phyloP scores from a whole-genome alignment of 2,888 invertebrate species.

The Philereme vetulata region DNA sequence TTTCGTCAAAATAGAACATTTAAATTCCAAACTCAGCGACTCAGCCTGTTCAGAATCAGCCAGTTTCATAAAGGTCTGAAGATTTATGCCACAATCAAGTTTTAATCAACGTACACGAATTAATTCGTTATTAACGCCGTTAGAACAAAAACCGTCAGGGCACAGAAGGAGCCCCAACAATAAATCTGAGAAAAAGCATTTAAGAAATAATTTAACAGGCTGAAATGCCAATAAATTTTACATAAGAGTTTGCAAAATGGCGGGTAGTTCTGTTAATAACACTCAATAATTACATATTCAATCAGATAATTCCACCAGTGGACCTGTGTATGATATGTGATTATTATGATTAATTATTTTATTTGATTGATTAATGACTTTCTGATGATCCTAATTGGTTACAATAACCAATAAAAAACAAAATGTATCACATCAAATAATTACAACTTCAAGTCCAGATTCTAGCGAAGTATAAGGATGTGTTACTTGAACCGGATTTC shows the following conservation, averaged over 20 bases:
- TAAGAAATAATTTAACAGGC: constrained; percentile 57
- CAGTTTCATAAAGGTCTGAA: constrained; percentile 44
- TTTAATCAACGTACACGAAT: constrained; percentile 77
- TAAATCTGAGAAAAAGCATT: constrained; percentile 66
- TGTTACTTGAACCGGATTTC: too few relatives aligned
- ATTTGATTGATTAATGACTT: too few relatives aligned
- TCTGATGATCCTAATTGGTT: too few relatives aligned
- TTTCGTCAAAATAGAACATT: neutral
- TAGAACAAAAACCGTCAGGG: constrained; percentile 43
- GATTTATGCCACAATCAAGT: constrained; percentile 72
- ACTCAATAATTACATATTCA: too few relatives aligned
- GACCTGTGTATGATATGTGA: too few relatives aligned
- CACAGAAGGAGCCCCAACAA: constrained; percentile 59
- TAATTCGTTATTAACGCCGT: constrained; percentile 73
- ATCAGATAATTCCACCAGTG: too few relatives aligned
- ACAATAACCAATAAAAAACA: too few relatives aligned
- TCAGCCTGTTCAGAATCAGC: neutral
- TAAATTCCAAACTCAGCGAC: neutral
- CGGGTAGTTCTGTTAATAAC: too few relatives aligned
- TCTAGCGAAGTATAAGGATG: too few relatives aligned
- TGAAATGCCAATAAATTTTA: constrained; percentile 56
- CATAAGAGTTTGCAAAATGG: constrained; percentile 12
- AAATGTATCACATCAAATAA: too few relatives aligned
- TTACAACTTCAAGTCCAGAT: too few relatives aligned
- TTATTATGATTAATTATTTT: too few relatives aligned